These are phyloP conservation scores for Ispidina picta DNA, from an alignment of 2,797 vertebrate species.

Conservation along the genomic window DNA sequence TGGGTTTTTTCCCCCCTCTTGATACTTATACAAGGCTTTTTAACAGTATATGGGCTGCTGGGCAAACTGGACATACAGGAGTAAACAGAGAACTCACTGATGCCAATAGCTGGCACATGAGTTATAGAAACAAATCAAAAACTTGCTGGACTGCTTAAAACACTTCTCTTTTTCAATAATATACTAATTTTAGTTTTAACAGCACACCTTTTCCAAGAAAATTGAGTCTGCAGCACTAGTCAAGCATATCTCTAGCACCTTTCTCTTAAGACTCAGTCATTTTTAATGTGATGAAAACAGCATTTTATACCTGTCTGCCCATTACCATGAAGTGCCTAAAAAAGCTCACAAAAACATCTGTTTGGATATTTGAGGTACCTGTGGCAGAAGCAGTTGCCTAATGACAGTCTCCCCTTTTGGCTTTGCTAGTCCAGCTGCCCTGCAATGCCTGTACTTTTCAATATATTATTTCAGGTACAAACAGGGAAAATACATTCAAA, in stretches of 20 bases:
- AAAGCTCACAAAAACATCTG: not conserved
- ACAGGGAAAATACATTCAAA: constrained; percentile 18
- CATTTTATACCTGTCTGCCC: not conserved
- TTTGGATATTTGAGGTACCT: not conserved
- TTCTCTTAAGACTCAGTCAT: not conserved
- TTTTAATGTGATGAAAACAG: not conserved
- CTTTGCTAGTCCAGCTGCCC: not conserved
- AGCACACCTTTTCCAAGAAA: not conserved
- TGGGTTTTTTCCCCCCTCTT: not conserved
- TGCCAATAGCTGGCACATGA: not conserved
- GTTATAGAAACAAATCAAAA: not conserved
- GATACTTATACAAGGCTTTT: not conserved
- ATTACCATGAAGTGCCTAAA: not conserved
- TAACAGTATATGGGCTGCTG: not conserved
- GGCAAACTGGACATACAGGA: not conserved
- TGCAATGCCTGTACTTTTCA: not conserved
- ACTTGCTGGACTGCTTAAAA: not conserved
- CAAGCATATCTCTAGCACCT: not conserved
- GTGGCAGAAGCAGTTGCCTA: not conserved
- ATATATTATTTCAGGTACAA: not conserved
- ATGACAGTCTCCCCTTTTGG: not conserved
- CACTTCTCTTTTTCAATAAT: not conserved
- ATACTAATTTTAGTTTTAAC: not conserved
- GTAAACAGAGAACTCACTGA: not conserved
- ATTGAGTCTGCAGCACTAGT: not conserved